phyloP scores from a whole-genome alignment of 1,140 invertebrate species.

The Drosophila sp. region DNA sequence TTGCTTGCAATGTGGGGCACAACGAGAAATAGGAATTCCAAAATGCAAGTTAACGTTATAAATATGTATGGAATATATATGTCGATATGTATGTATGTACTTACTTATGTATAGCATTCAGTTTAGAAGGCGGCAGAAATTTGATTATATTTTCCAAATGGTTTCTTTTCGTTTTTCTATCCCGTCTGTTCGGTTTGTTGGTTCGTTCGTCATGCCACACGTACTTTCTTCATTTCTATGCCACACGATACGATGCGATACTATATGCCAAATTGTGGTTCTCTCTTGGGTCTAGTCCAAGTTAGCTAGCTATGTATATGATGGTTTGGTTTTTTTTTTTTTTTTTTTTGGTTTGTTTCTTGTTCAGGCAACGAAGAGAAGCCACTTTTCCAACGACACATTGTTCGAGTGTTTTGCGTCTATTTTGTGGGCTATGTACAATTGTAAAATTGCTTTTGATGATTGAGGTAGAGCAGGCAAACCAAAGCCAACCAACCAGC shows the following conservation, averaged over 20 bases:
- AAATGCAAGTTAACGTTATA: constrained; percentile 48
- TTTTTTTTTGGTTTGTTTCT: constrained; percentile 6
- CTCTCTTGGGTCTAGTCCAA: constrained; percentile 13
- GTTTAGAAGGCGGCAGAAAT: constrained; percentile 42
- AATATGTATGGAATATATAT: constrained; percentile 62
- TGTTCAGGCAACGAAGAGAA: constrained; percentile 3
- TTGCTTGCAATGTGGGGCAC: constrained; percentile 2
- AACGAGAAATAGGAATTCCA: constrained; percentile 22
- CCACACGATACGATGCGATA: background rate
- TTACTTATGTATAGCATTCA: constrained; percentile 30
- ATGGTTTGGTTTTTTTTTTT: constrained; percentile 5
- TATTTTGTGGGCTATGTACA: constrained; percentile 11
- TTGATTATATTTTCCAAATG: constrained; percentile 75
- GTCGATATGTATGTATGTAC: constrained; percentile 8
- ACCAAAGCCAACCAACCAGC: background rate
- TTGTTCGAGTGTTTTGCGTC: constrained; percentile 8
- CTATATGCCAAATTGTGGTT: constrained; percentile 19
- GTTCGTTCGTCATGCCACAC: constrained; percentile 40
- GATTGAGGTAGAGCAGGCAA: constrained; percentile 2
- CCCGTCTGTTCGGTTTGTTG: background rate
- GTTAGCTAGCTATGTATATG: background rate
- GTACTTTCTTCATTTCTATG: constrained; percentile 52
- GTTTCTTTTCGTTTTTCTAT: constrained; percentile 49
- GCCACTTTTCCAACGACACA: constrained; percentile 14
- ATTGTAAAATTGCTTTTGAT: constrained; percentile 22